Percentiles rank a stretch among this genome's conserved stretches.
Conservation (phyloP, 2,888 invertebrate species). For the Acleris laterana region DNA sequence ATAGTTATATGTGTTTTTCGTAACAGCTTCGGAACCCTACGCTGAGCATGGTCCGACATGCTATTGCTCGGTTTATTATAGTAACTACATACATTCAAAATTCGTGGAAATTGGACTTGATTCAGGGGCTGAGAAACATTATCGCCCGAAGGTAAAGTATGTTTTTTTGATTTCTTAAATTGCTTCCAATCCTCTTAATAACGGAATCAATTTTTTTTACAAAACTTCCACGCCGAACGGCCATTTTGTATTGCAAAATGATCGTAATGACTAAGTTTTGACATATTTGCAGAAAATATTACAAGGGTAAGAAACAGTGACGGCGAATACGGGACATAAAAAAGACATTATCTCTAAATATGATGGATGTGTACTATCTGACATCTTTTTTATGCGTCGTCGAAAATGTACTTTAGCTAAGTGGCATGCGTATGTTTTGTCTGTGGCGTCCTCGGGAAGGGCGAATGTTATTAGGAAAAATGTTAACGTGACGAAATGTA, state of each 20-base stretch:
- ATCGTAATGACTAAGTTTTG: conserved; percentile 17
- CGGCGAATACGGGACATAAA: conserved; percentile 27
- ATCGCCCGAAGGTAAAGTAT: too few species aligned
- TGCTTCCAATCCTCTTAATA: too few species aligned
- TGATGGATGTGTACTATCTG: conserved; percentile 35
- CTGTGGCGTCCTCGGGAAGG: conserved; percentile 2
- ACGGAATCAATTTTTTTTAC: too few species aligned
- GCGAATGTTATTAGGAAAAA: conserved; percentile 4
- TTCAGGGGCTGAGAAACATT: too few species aligned
- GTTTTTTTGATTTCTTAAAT: too few species aligned
- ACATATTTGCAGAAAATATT: conserved; percentile 14
- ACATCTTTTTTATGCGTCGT: conserved; percentile 29
- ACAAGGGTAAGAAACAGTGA: conserved; percentile 19
- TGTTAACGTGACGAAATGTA: not conserved
- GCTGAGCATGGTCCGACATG: too few species aligned
- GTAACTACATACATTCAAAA: too few species aligned
- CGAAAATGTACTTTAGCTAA: conserved; percentile 32
- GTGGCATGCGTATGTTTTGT: conserved; percentile 32
- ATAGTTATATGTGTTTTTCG: too few species aligned
- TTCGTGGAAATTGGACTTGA: too few species aligned
- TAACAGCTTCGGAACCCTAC: too few species aligned
- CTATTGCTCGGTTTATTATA: too few species aligned
- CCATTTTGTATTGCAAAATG: not conserved
- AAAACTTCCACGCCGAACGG: not conserved
- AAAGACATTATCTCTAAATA: conserved; percentile 34